Evolutionary conservation across 2,888 invertebrate genomes (phyloP), one percentile per base, ranked within the genome.

Genomic region (Thymelicus lineola): DNA sequence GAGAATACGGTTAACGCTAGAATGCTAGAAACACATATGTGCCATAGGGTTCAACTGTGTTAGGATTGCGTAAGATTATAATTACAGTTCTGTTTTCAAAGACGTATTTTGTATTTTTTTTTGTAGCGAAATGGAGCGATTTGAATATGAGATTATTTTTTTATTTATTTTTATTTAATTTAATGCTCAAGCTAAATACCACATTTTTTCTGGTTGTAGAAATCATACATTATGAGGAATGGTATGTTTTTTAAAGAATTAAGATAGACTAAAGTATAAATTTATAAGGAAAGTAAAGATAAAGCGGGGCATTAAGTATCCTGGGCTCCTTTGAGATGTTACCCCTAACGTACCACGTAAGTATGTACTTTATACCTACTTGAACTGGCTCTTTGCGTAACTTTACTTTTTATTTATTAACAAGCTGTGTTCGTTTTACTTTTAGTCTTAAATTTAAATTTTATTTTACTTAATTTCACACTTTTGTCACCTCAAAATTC

Each of bases 11-110:
- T 67, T 67, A 55, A 50, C 53, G 67, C 57, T 59, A 50, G 64
- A 53, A 20, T 42, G n/a, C 36, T 60, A 66, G 59, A 50, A 48
- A 50, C 15, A 48, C 59, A 60, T 60, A 67, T 61, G 55, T 60
- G 50, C 50, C 38, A 42, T 48, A 50, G 67, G 67, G 67, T 15
- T 67, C 45, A 17, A 10, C 45, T 28, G 36, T 57, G 45, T 57
- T 63, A 57, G 63, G 15, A 69, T 62, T 62, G 68, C 68, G 62
- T 68, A 68, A 68, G 62, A 68, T 68, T 68, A 68, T 68, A 68
- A 68, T 62, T 68, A 68, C 60, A 53, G 57, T 38, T 36, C 59
- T 50, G 55, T 59, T 66, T 48, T 66, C 28, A 66, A 42, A 42
- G 10, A 10, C 7, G 45, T 55, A 62, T 57, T 68, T 57, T 63